Base-by-base conservation (phyloP, 2,797 vertebrate genomes). In the Eurystomus glaucurus region DNA sequence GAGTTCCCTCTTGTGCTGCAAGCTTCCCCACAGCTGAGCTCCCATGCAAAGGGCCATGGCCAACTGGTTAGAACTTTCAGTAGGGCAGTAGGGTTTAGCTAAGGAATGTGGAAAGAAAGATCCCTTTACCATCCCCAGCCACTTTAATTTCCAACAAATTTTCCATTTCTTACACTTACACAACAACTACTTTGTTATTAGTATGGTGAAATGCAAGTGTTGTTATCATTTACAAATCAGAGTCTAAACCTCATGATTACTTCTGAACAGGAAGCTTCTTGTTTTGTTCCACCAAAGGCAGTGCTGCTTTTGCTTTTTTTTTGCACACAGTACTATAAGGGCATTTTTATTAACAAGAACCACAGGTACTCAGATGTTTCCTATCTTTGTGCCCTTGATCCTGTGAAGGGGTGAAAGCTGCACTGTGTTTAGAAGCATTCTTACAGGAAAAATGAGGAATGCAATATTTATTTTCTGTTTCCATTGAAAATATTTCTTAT, bases 41-140 rank as follows among this genome's bases (percentile, higher is more conserved):
- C 7, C 11, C 0, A 0, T 58, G 11, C 0, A 1, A 58, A 3
- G 8, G 6, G 4, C 61, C 21, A 39, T 4, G 11, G 35, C 29
- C 54, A 35, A 14, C 13, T 52, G 58, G 16, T 26, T 65, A 52
- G 31, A 33, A 54, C 19, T 64, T 75, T 31, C 35, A 35, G 35
- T 35, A 35, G 35, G 35, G 35, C 37, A 52, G 13, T 18, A 58
- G 22, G 8, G 6, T 5, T 64, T 58, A 77, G 45, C 20, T 29
- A 57, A 52, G 7, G 20, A 85, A 58, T 6, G 4, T 12, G 21
- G 25, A 91, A 72, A 46, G 35, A 82, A 79, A 51, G 3, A 35
- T 39, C 19, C 3, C 2, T 17, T 93, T 75, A 28, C 21, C 25
- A 31, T 58, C 5, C 18, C 4, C 31, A 35, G 26, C 2, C 26